Evolutionary conservation across 2,797 vertebrate species (phyloP).

Genomic region (Trematomus bernacchii): DNA sequence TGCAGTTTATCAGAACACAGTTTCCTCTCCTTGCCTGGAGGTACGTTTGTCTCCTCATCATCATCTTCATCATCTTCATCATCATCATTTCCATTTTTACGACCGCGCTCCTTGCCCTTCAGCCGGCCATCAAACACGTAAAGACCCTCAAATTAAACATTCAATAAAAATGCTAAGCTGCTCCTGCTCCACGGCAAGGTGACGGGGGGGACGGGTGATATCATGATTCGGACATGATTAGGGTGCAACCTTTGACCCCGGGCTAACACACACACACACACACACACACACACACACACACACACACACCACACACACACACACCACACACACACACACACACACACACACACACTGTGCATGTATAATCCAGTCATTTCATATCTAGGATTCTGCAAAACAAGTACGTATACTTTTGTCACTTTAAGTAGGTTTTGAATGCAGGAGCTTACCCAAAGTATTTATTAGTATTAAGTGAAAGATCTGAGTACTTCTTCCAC

Average conservation of each 20-base stretch:
- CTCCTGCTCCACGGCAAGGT: conserved; percentile 22
- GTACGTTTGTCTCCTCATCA: neutral
- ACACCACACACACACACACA: no score
- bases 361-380: no score
- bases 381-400: no score
- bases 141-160: conserved; percentile 60
- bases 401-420: no score
- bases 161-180: conserved; percentile 65
- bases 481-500: no score
- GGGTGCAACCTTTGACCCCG: conserved; percentile 57
- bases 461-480: no score
- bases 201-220: conserved; percentile 59
- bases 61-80: conserved; percentile 42
- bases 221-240: conserved; percentile 47
- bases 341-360: no score
- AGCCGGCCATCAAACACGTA: conserved; percentile 49
- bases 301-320: no score
- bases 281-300: no score
- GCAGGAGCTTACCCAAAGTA: no score
- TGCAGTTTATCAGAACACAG: neutral
- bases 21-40: conserved; percentile 32
- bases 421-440: no score
- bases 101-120: conserved; percentile 69
- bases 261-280: neutral
- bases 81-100: conserved; percentile 58